Percentiles rank a stretch among this genome's conserved stretches.
phyloP scores from a whole-genome alignment of 2,113 vertebrate genomes.

The Benitochromis conjunctus region DNA sequence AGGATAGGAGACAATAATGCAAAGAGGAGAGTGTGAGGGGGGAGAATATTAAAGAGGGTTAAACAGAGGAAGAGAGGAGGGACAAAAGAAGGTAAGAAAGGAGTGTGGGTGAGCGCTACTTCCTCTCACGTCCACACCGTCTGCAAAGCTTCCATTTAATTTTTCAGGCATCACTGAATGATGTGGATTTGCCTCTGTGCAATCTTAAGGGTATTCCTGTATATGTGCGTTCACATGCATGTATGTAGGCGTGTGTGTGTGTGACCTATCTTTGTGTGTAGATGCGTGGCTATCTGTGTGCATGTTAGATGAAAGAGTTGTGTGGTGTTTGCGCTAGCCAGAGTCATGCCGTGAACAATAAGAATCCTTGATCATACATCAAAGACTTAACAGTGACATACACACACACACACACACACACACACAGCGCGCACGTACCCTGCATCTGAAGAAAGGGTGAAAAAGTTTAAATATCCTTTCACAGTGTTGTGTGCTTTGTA shows the following conservation, averaged over 20 bases:
- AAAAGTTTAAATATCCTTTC: constrained; percentile 24
- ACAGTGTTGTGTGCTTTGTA: background rate
- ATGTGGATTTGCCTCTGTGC: background rate
- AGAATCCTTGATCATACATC: constrained; percentile 68
- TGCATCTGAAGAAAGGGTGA: constrained; percentile 1
- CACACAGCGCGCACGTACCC: background rate
- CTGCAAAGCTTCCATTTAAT: background rate
- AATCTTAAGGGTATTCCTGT: background rate
- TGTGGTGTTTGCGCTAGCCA: constrained; percentile 44
- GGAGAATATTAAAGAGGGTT: background rate
- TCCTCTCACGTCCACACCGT: background rate
- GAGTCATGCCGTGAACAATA: constrained; percentile 59
- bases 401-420: background rate
- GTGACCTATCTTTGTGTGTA: background rate
- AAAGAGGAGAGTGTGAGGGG: background rate
- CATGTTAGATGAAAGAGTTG: constrained; percentile 53
- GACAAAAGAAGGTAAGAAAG: constrained; percentile 6
- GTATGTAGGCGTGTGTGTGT: background rate
- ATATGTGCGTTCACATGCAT: background rate
- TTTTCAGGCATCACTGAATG: constrained; percentile 3
- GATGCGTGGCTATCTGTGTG: constrained; percentile 21
- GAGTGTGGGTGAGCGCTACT: background rate
- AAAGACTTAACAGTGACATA: constrained; percentile 43
- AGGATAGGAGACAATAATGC: background rate
- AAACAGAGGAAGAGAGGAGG: background rate